A percentile compares a stretch with the other conserved stretches of the same genome.
Conservation (phyloP, 2,113 vertebrate genomes). For the Perca flavescens region DNA sequence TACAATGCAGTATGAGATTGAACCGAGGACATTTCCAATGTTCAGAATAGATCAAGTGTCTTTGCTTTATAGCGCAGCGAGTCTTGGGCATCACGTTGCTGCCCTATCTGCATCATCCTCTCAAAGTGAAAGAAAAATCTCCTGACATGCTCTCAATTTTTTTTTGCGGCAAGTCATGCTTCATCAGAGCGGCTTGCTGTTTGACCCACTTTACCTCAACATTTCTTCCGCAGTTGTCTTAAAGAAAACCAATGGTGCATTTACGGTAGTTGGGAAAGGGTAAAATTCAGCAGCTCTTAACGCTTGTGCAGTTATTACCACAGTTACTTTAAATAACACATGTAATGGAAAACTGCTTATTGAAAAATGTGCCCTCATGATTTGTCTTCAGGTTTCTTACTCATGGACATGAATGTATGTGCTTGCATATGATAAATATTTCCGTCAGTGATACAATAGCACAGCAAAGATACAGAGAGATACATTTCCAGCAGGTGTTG, state of each 20-base stretch:
- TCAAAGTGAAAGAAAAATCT: slow-evolving; percentile 62
- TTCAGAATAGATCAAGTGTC: slow-evolving; percentile 57
- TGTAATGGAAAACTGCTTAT: slow-evolving; percentile 10
- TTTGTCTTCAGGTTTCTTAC: slow-evolving; percentile 4
- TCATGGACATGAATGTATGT: neutral
- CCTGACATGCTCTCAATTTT: slow-evolving; percentile 49
- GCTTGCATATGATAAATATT: slow-evolving; percentile 28
- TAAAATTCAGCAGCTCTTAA: neutral
- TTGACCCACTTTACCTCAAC: slow-evolving; percentile 77
- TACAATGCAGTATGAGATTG: slow-evolving; percentile 1
- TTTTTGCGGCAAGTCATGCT: slow-evolving; percentile 72
- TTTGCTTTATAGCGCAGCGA: slow-evolving; percentile 18
- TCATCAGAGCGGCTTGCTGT: slow-evolving; percentile 68
- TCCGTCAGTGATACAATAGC: slow-evolving; percentile 8
- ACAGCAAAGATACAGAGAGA: slow-evolving; percentile 12
- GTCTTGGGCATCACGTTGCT: neutral
- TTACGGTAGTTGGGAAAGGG: slow-evolving; percentile 24
- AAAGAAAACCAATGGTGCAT: slow-evolving; percentile 39
- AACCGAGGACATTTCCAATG: slow-evolving; percentile 36
- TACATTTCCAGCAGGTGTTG: slow-evolving; percentile 46
- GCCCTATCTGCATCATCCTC: slow-evolving; percentile 56
- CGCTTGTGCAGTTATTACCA: slow-evolving; percentile 11
- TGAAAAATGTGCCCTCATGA: neutral
- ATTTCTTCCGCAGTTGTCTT: slow-evolving; percentile 59
- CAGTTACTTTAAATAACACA: slow-evolving; percentile 16